Conservation (phyloP, 2,797 vertebrate species). For the Poeciliopsis infans region DNA sequence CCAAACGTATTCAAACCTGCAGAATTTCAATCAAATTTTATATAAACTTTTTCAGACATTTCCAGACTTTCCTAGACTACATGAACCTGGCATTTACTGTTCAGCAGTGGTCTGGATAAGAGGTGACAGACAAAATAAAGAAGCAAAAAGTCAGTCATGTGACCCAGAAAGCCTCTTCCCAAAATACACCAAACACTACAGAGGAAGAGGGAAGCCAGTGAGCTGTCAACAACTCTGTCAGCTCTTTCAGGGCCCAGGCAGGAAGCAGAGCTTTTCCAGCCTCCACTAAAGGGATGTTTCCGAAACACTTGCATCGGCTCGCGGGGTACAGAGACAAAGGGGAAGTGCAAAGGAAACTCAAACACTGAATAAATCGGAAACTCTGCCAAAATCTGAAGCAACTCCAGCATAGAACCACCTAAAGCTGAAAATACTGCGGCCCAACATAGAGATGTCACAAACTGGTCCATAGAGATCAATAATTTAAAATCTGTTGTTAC, state of each 20-base stretch:
- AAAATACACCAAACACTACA: conserved; percentile 39
- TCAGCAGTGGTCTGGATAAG: conserved; percentile 17
- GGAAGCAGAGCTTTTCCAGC: conserved; percentile 62
- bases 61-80: neutral
- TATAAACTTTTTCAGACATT: neutral
- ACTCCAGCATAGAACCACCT: conserved; percentile 21
- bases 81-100: conserved; percentile 6
- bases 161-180: conserved; percentile 41
- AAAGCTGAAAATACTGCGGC: conserved; percentile 18
- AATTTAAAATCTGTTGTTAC: neutral
- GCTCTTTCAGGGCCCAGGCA: conserved; percentile 51
- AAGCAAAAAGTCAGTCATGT: conserved; percentile 55
- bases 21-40: neutral
- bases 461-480: neutral
- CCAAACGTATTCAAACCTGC: neutral
- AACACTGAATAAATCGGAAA: conserved; percentile 34
- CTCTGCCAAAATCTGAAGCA: conserved; percentile 40
- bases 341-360: conserved; percentile 47
- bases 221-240: conserved; percentile 53
- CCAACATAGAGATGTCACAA: neutral
- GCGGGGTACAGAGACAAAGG: conserved; percentile 47
- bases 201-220: conserved; percentile 17
- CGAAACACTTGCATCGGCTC: conserved; percentile 58
- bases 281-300: conserved; percentile 60
- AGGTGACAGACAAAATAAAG: conserved; percentile 27